phyloP scores from a whole-genome alignment of 2,888 invertebrate genomes.

The Asteroscopus sphinx region DNA sequence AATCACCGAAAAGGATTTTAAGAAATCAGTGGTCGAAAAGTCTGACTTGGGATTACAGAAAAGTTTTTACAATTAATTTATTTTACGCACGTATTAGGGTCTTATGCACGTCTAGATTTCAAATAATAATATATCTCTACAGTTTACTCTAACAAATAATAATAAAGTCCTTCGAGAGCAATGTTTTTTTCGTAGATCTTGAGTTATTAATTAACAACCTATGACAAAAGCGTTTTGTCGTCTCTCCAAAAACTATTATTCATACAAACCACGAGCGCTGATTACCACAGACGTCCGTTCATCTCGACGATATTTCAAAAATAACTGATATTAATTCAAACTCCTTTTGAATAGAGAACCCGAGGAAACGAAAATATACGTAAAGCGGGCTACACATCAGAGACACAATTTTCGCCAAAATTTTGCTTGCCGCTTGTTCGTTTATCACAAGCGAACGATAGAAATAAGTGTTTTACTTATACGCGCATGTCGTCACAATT shows the following conservation, averaged over 20 bases:
- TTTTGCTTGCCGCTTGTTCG: no score
- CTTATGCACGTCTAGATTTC: no score
- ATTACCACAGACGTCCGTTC: slow-evolving; percentile 53
- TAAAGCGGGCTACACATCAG: no score
- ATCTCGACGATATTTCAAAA: slow-evolving; percentile 54
- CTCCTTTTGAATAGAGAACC: slow-evolving; percentile 41
- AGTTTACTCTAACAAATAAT: no score
- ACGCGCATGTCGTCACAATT: no score
- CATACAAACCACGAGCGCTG: slow-evolving; percentile 30
- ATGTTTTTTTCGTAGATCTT: not conserved
- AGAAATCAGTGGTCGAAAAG: slow-evolving; percentile 2
- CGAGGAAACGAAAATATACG: slow-evolving; percentile 49
- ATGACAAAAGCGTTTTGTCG: slow-evolving; percentile 34
- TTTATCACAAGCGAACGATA: no score
- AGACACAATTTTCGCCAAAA: no score
- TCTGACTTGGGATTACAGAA: not conserved
- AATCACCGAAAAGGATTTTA: slow-evolving; percentile 1
- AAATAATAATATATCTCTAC: no score
- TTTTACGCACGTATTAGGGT: no score
- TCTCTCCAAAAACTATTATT: slow-evolving; percentile 27
- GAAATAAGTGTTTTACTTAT: no score
- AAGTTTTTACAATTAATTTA: slow-evolving; percentile 2
- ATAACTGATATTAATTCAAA: slow-evolving; percentile 57
- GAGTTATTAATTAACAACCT: slow-evolving; percentile 43
- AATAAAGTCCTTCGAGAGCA: not conserved